Evolutionary conservation across 2,888 invertebrate genomes (phyloP).

Genomic region (Temnothorax rugatulus): DNA sequence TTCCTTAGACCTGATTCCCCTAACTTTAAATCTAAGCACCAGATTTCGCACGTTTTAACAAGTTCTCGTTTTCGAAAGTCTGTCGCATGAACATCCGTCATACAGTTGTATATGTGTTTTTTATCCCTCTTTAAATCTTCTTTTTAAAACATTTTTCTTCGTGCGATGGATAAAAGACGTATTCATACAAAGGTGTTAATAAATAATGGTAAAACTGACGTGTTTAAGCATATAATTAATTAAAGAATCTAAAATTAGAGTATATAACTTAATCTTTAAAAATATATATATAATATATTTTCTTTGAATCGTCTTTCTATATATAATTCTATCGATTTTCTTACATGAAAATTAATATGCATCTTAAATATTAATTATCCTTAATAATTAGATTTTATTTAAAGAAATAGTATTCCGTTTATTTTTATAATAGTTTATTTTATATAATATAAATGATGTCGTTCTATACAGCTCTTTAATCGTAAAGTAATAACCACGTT

Average conservation of each 20-base stretch:
- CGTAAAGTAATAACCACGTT: background rate
- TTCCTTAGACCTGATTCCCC: constrained; percentile 54
- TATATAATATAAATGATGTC: background rate
- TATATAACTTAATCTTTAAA: background rate
- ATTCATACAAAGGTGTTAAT: background rate
- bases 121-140: constrained; percentile 43
- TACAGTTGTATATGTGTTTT: constrained; percentile 34
- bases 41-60: constrained; percentile 65
- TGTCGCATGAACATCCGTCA: background rate
- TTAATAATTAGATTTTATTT: background rate
- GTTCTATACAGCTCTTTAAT: background rate
- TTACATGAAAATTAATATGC: background rate
- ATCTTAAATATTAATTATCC: background rate
- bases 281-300: background rate
- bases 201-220: background rate
- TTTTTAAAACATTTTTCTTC: constrained; percentile 26
- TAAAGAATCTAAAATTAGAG: background rate
- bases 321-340: background rate
- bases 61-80: constrained; percentile 60
- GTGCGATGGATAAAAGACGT: background rate
- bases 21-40: constrained; percentile 61
- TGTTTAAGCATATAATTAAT: background rate
- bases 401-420: background rate
- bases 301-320: background rate
- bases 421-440: background rate